A percentile compares a stretch with the other conserved stretches of the same genome.
These are phyloP conservation scores for Epinephelus awoara DNA, from an alignment of 2,797 vertebrate species.

Conservation along the genomic window DNA sequence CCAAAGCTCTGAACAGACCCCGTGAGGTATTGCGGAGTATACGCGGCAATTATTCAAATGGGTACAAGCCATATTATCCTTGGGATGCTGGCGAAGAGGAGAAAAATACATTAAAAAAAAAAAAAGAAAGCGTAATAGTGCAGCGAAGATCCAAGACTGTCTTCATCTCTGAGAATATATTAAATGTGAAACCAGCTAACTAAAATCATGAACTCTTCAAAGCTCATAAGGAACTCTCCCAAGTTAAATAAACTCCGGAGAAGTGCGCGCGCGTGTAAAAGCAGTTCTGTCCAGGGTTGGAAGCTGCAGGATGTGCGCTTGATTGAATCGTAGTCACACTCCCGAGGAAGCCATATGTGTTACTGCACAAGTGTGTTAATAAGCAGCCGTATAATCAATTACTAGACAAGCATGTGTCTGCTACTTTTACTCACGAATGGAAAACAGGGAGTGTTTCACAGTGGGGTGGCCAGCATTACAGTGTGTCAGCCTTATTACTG, in stretches of 20 bases:
- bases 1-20: slow-evolving; percentile 37
- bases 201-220: slow-evolving; percentile 54
- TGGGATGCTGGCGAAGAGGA: slow-evolving; percentile 63
- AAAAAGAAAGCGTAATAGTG: slow-evolving; percentile 60
- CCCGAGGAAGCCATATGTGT: slow-evolving; percentile 45
- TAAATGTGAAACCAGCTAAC: slow-evolving; percentile 50
- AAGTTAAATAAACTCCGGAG: slow-evolving; percentile 47
- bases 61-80: slow-evolving; percentile 64
- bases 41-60: slow-evolving; percentile 70
- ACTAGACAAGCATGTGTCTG: slow-evolving; percentile 39
- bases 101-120: slow-evolving; percentile 56
- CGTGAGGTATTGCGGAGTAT: slow-evolving; percentile 41
- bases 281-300: not conserved
- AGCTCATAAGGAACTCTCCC: slow-evolving; percentile 41
- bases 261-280: slow-evolving; percentile 3
- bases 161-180: slow-evolving; percentile 62
- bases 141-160: slow-evolving; percentile 40
- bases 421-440: slow-evolving; percentile 44
- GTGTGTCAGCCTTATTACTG: slow-evolving; percentile 28
- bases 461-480: slow-evolving; percentile 15
- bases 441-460: slow-evolving; percentile 29
- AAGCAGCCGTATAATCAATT: slow-evolving; percentile 55
- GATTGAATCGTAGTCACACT: slow-evolving; percentile 36
- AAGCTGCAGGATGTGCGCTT: slow-evolving; percentile 21
- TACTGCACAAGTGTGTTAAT: slow-evolving; percentile 55